phyloP scores from a whole-genome alignment of 2,113 vertebrate genomes.

The Istiophorus platypterus region DNA sequence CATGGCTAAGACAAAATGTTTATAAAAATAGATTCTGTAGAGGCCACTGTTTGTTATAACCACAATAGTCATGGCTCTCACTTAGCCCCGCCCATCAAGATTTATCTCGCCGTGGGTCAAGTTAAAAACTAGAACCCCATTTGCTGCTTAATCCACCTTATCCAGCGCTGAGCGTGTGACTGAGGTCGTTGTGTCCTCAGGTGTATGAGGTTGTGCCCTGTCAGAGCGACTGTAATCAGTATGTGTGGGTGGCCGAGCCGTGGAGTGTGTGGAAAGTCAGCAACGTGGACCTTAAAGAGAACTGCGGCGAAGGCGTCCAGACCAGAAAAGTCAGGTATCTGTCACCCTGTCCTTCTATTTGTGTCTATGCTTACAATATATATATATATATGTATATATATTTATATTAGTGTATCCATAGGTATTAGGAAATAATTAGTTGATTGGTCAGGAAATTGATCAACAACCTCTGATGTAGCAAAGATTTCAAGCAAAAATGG shows the following conservation, averaged over 20 bases:
- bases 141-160: neutral
- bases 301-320: constrained; percentile 96
- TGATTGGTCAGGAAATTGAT: no score
- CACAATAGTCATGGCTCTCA: neutral
- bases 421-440: no score
- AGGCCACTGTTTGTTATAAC: neutral
- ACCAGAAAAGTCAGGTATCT: constrained; percentile 96
- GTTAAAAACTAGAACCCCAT: constrained; percentile 5
- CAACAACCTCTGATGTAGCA: no score
- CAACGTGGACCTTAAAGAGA: constrained; percentile 92
- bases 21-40: neutral
- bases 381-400: neutral
- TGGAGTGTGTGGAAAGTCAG: constrained; percentile 98
- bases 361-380: neutral
- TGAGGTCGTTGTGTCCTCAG: constrained; percentile 72
- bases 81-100: neutral
- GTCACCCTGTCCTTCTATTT: neutral
- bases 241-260: constrained; percentile 94
- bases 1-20: constrained; percentile 12
- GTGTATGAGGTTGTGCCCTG: constrained; percentile 97
- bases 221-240: constrained; percentile 96
- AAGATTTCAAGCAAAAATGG: no score
- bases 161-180: neutral
- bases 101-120: neutral
- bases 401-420: no score